These are phyloP conservation scores for Nomada goodeniana DNA, from an alignment of 2,888 invertebrate genomes.

Conservation along the genomic window DNA sequence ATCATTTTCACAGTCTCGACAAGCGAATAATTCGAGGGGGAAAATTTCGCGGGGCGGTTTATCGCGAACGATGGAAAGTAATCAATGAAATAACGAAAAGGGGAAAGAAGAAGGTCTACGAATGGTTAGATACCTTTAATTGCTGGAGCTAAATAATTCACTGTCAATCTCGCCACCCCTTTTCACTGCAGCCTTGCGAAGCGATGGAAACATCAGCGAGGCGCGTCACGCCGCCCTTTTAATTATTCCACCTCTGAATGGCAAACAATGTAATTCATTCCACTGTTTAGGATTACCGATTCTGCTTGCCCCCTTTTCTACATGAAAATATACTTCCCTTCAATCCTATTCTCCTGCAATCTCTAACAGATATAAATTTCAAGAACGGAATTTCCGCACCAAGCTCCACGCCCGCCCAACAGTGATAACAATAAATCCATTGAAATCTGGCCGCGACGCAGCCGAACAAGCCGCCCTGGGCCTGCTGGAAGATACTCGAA, in stretches of 20 bases:
- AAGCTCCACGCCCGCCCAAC: too few relatives aligned
- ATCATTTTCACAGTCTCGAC: not conserved
- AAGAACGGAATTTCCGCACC: too few relatives aligned
- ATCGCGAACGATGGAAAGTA: not conserved
- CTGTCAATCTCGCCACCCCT: slow-evolving; percentile 82
- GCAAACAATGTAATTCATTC: slow-evolving; percentile 82
- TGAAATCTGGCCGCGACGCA: not conserved
- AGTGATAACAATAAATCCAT: too few relatives aligned
- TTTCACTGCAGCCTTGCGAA: slow-evolving; percentile 67
- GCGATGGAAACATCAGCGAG: slow-evolving; percentile 39
- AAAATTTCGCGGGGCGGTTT: not conserved
- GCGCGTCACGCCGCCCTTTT: slow-evolving; percentile 75
- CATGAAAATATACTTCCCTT: too few relatives aligned
- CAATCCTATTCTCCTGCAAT: too few relatives aligned
- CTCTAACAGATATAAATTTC: too few relatives aligned
- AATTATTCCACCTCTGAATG: slow-evolving; percentile 78
- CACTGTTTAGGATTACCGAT: slow-evolving; percentile 74
- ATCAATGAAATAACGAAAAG: slow-evolving; percentile 23
- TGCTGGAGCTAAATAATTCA: slow-evolving; percentile 82
- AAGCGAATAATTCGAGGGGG: too few relatives aligned
- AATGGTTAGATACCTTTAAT: slow-evolving; percentile 73
- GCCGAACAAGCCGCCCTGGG: not conserved
- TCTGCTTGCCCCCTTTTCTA: slow-evolving; percentile 27
- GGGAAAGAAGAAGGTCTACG: slow-evolving; percentile 30
- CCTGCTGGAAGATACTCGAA: not conserved